Evolutionary conservation across 2,888 invertebrate species (phyloP), one percentile per base, ranked within the genome.

Genomic region (Ptychoptera contaminata): DNA sequence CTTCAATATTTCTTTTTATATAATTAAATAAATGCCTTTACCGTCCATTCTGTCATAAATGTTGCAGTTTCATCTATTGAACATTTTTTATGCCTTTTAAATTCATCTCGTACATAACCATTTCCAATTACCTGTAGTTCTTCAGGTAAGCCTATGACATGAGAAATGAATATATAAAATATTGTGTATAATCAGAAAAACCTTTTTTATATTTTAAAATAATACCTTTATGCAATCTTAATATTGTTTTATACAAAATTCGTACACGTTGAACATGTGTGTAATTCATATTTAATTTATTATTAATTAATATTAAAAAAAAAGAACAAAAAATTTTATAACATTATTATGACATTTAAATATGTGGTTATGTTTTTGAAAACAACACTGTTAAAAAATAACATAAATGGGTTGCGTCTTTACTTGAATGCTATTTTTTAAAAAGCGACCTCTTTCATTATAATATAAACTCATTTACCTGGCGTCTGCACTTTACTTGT

Each of bases 31-130:
- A 34, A 47, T 14, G 11, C 23, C 53, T 72, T 67, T 64, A 87
- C 92, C 41, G 84, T 81, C 93, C 93, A 94, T 67, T 91, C 92
- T 23, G 72, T 76, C 62, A 93, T 73, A 59, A 94, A 94, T 43
- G 80, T 70, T 11, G 71, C 67, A 0, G 85, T 76, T 61, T 88
- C 85, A 37, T 70, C 67, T 1, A 72, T 68, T 43, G 73, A 74
- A 53, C 83, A 84, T 9, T 70, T 73, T 57, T 84, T 83, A 60
- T 93, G 92, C 39, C 86, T 68, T 56, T 77, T 78, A 61, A 94
- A 94, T 64, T 94, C 90, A 51, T 84, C 85, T 49, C 75, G 74
- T 0, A 81, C 80, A 58, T 88, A 90, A 54, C 73, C 73, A 56
- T 84, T 78, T 0, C 88, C 88, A 29, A 90, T 58, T 4, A 74